These are phyloP conservation scores for Gadus chalcogrammus DNA, from an alignment of 2,113 vertebrate species.

Conservation along the genomic window DNA sequence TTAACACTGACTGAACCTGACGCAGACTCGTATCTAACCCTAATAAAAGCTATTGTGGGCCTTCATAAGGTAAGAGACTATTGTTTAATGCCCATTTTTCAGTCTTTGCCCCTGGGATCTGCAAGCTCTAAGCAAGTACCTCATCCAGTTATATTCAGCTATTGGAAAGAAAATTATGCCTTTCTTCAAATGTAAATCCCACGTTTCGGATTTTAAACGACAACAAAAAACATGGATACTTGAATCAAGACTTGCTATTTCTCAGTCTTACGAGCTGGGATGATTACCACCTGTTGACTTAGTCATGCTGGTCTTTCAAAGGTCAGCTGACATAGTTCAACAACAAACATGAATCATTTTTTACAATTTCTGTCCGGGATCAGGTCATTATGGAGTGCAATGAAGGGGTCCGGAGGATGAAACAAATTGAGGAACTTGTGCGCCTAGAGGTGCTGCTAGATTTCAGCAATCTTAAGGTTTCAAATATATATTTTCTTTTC, in stretches of 20 bases:
- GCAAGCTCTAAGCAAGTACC: not conserved
- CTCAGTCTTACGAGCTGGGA: no score
- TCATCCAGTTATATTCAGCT: no score
- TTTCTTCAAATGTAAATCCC: no score
- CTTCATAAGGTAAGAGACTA: slow-evolving; percentile 61
- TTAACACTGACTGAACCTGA: slow-evolving; percentile 55
- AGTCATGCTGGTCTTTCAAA: no score
- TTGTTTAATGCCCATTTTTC: not conserved
- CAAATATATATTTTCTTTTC: not conserved
- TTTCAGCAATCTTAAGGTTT: slow-evolving; percentile 73
- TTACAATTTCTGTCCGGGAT: not conserved
- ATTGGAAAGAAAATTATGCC: no score
- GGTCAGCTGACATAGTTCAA: no score
- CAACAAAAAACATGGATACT: no score
- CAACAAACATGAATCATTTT: not conserved
- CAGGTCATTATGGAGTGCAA: slow-evolving; percentile 73
- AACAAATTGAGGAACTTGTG: slow-evolving; percentile 73
- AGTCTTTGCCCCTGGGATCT: not conserved
- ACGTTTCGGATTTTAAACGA: no score
- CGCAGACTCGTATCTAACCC: slow-evolving; percentile 23
- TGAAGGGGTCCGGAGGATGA: slow-evolving; percentile 61
- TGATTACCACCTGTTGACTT: no score
- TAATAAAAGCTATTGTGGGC: slow-evolving; percentile 59
- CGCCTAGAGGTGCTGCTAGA: slow-evolving; percentile 69
- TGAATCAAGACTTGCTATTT: no score